These are phyloP conservation scores for Bergia sp. DNA, from an alignment of 92 coral and sea anemone genomes.

Conservation along the genomic window DNA sequence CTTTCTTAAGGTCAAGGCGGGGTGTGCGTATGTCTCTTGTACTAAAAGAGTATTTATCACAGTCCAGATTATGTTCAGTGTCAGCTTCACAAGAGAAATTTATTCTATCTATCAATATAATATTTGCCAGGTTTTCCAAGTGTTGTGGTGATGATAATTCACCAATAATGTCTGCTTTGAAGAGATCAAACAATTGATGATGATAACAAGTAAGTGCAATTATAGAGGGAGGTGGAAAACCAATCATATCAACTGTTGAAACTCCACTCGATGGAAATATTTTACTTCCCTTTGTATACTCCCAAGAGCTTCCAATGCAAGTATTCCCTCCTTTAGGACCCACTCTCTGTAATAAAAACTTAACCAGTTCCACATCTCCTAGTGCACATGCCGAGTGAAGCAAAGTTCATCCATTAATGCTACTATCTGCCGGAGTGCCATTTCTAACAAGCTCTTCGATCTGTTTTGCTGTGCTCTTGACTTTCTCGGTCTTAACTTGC, in stretches of 20 bases:
- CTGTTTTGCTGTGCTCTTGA: background rate
- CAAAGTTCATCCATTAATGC: background rate
- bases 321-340: background rate
- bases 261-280: no score
- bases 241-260: background rate
- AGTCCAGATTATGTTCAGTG: background rate
- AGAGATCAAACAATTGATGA: background rate
- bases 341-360: constrained; percentile 5
- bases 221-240: background rate
- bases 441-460: background rate
- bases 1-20: background rate
- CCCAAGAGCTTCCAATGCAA: background rate
- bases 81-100: background rate
- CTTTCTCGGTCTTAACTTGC: no score
- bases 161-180: background rate
- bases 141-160: background rate
- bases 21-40: background rate
- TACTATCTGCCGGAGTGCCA: constrained; percentile 20
- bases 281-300: background rate
- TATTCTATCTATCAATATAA: background rate
- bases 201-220: background rate
- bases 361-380: background rate
- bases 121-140: background rate
- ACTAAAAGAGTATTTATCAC: background rate
- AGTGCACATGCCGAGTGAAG: constrained; percentile 13